phyloP scores from a whole-genome alignment of 2,113 vertebrate genomes.

The Crypturellus undulatus region DNA sequence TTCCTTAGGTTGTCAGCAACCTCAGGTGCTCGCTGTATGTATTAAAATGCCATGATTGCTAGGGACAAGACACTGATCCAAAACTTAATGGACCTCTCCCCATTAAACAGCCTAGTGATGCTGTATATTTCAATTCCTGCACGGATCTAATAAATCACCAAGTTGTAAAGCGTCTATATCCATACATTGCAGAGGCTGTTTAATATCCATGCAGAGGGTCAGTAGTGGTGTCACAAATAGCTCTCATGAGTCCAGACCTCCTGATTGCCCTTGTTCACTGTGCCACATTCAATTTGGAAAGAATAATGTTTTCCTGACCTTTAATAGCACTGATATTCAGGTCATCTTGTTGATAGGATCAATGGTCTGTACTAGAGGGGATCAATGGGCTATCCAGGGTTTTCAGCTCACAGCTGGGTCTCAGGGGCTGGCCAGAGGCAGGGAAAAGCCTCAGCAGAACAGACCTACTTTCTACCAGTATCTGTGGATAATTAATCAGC shows the following conservation, averaged over 20 bases:
- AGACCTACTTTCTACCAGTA: background rate
- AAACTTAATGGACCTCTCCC: background rate
- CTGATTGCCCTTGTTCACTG: background rate
- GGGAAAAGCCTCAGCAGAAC: background rate
- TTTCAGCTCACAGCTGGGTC: background rate
- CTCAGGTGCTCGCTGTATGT: fast-evolving
- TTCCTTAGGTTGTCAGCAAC: background rate
- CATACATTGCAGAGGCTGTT: background rate
- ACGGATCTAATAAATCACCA: background rate
- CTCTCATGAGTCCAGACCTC: background rate
- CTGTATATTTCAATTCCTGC: background rate
- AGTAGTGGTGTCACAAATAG: background rate
- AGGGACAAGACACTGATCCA: background rate
- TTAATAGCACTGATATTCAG: background rate
- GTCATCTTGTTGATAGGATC: background rate
- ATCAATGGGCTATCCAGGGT: background rate
- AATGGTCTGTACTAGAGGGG: background rate
- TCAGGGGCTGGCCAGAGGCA: background rate
- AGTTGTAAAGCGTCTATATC: background rate
- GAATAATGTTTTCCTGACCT: background rate
- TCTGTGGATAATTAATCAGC: background rate
- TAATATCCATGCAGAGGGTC: background rate
- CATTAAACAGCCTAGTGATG: background rate
- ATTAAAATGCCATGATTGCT: background rate
- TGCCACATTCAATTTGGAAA: background rate